Evolutionary conservation across 1,140 invertebrate species (phyloP), one percentile per base, ranked within the genome.

Genomic region (Drosophila tani): DNA sequence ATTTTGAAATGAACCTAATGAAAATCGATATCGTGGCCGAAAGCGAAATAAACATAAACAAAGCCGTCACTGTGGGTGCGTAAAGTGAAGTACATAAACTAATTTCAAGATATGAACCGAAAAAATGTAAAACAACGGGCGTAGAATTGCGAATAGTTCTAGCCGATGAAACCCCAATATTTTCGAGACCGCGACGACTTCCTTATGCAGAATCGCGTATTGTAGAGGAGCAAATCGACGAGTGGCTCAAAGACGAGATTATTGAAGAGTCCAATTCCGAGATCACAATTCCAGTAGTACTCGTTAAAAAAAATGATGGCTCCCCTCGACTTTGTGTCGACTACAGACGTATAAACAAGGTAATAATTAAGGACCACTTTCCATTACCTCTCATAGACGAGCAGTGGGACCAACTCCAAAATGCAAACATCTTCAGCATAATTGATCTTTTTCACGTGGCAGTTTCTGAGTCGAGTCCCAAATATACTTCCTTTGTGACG

Each of bases 401-500:
- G 24, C 24, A 27, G 24, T 27, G 5, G 24, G 24, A 5, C 24
- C 24, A 27, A 5, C 24, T 21, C 2, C 24, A 27, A 5, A 27
- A 27, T 6, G 24, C 24, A 27, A 27, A 27, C 24, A 27, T 27
- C 24, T 27, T 27, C 24, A 27, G 24, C 6, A 27, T 5, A 27
- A 27, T 27, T 5, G 3, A 27, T 27, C 24, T 67, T 41, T 64
- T 64, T 32, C 62, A 55, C 17, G 41, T 64, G 8, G 15, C n/a
- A 21, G 40, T 64, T 14, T n/a, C n/a, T 51, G 27, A 55, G 21
- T 15, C 38, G 7, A 64, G 62, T 17, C 17, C 29, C 19, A 64
- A 64, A 41, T 55, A 64, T 45, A 55, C 62, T 6, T 55, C 62
- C 3, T 64, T 55, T 55, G 41, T 55, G 27, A 64, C 62, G 24